phyloP scores from a whole-genome alignment of 1,140 invertebrate genomes.

The Diachasmimorpha longicaudata region DNA sequence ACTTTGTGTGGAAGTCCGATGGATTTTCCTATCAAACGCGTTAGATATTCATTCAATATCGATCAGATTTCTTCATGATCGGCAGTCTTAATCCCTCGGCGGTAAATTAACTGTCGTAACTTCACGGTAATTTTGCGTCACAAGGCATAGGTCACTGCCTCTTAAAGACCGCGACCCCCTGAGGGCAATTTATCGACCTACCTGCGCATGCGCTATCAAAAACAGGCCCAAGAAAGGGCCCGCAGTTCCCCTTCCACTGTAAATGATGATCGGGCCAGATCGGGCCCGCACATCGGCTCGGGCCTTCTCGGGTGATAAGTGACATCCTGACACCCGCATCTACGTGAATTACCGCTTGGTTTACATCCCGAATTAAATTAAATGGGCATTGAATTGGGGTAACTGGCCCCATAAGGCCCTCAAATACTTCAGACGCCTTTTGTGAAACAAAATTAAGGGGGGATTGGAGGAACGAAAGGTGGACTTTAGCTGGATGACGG shows the following conservation, averaged over 20 bases:
- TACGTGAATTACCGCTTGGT: constrained; percentile 22
- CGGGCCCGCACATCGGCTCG: constrained; percentile 27
- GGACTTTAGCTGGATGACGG: background rate
- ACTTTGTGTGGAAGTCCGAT: too few species aligned
- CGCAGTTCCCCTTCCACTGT: background rate
- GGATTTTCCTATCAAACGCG: too few species aligned
- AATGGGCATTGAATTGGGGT: background rate
- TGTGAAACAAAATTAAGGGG: background rate
- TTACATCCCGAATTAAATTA: constrained; percentile 4
- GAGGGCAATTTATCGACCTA: constrained; percentile 3
- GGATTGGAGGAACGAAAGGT: background rate
- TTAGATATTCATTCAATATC: too few species aligned
- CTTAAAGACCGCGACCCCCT: background rate
- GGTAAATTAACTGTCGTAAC: too few species aligned
- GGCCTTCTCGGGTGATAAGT: constrained; percentile 24
- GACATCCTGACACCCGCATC: constrained; percentile 9
- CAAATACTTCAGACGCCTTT: background rate
- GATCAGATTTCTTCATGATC: too few species aligned
- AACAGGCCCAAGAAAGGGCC: background rate
- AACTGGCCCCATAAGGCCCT: background rate
- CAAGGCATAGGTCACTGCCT: background rate
- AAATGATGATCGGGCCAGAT: constrained; percentile 28
- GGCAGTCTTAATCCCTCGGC: too few species aligned
- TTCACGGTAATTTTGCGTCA: background rate
- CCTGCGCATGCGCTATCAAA: background rate